Evolutionary conservation across 1,140 invertebrate genomes (phyloP).

Genomic region (Neotoxoptera formosana): DNA sequence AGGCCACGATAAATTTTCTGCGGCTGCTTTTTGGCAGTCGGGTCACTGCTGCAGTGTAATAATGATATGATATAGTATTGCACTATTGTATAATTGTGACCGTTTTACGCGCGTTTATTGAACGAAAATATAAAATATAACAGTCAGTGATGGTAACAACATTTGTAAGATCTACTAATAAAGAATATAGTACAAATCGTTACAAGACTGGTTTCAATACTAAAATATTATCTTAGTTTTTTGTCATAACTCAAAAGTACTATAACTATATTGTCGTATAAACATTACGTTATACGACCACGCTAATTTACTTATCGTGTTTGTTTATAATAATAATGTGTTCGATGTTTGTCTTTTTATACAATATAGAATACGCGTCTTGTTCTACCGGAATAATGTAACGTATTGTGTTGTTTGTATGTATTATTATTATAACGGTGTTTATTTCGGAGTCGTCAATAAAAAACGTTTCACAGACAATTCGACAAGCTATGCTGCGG

Average conservation of each 20-base stretch:
- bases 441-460: background rate
- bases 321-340: background rate
- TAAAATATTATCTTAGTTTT: background rate
- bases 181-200: slow-evolving; percentile 1
- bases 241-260: background rate
- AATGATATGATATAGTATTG: background rate
- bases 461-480: background rate
- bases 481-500: background rate
- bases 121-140: background rate
- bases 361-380: no score
- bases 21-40: no score
- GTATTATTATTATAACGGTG: background rate
- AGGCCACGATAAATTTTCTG: background rate
- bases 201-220: background rate
- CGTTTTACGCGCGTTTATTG: background rate
- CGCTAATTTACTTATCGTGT: background rate
- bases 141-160: background rate
- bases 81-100: background rate
- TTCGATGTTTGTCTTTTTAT: background rate
- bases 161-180: background rate
- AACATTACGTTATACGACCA: background rate
- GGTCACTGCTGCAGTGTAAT: no score
- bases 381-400: background rate
- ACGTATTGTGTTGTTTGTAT: background rate
- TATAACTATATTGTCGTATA: background rate